Conservation (phyloP, 2,888 invertebrate genomes). For the Diloba caeruleocephala region DNA sequence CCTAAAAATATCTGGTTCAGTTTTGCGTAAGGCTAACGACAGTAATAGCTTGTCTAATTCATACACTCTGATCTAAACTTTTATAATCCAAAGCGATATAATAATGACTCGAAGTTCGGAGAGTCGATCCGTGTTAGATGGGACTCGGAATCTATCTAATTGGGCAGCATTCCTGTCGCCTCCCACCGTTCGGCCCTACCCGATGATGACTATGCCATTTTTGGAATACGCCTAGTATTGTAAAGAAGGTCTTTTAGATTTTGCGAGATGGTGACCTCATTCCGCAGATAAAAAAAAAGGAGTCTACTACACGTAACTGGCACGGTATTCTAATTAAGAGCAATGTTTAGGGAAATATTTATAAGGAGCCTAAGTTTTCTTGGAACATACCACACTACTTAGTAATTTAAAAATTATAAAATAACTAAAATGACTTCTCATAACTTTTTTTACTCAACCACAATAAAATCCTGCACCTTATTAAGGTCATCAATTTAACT, state of each 20-base stretch:
- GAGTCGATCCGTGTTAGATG: slow-evolving; percentile 49
- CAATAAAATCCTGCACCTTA: slow-evolving; percentile 6
- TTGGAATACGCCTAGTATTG: slow-evolving; percentile 14
- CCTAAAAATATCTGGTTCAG: not conserved
- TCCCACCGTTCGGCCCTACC: slow-evolving; percentile 34
- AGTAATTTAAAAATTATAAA: too few relatives aligned
- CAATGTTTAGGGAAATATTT: too few relatives aligned
- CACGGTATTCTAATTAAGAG: slow-evolving; percentile 1
- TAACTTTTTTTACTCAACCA: slow-evolving; percentile 1
- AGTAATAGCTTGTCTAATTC: slow-evolving; percentile 17
- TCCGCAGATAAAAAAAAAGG: too few relatives aligned
- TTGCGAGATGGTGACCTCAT: slow-evolving; percentile 12
- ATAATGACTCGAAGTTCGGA: slow-evolving; percentile 43
- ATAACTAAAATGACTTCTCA: too few relatives aligned
- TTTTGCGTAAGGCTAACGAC: not conserved
- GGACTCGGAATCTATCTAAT: slow-evolving; percentile 71
- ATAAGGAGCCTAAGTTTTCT: too few relatives aligned
- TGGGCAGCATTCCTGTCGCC: slow-evolving; percentile 77
- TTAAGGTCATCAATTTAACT: slow-evolving; percentile 26
- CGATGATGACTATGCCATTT: slow-evolving; percentile 56
- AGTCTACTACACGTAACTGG: not conserved
- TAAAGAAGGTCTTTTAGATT: slow-evolving; percentile 25
- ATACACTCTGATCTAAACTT: slow-evolving; percentile 13
- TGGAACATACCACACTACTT: too few relatives aligned
- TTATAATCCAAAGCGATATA: slow-evolving; percentile 45